Percentiles rank a stretch among this genome's conserved stretches.
These are phyloP conservation scores for Oreochromis aureus DNA, from an alignment of 2,113 vertebrate species.

Conservation along the genomic window DNA sequence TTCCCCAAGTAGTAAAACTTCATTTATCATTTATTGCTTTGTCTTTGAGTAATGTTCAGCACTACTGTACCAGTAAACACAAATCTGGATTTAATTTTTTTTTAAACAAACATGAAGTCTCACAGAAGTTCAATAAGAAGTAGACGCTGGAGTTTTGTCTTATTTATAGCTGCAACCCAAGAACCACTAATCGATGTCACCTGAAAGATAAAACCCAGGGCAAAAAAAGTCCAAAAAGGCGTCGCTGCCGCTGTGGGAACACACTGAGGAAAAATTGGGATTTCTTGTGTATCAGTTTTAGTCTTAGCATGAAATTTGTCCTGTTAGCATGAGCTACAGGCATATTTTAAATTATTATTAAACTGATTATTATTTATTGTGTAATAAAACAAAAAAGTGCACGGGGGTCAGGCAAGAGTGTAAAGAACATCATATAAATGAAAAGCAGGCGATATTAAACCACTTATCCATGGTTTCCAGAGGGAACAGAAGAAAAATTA, in stretches of 20 bases:
- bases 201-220: background rate
- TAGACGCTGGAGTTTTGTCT: background rate
- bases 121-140: background rate
- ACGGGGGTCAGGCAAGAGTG: rapidly evolving
- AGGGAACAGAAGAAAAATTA: background rate
- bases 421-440: background rate
- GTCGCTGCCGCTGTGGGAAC: background rate
- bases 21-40: background rate
- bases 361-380: background rate
- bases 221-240: background rate
- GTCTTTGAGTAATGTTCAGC: background rate
- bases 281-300: background rate
- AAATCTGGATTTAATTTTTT: background rate
- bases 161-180: background rate
- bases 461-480: background rate
- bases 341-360: background rate
- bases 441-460: background rate
- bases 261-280: background rate
- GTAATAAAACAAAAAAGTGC: background rate
- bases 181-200: background rate
- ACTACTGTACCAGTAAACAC: background rate
- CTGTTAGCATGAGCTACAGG: background rate
- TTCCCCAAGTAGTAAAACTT: background rate
- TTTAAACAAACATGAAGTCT: background rate
- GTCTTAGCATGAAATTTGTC: background rate